Percentiles rank a stretch among this genome's conserved stretches.
These are phyloP conservation scores for Agrenia bidenticulata DNA, from an alignment of 2,888 invertebrate species.

Conservation along the genomic window DNA sequence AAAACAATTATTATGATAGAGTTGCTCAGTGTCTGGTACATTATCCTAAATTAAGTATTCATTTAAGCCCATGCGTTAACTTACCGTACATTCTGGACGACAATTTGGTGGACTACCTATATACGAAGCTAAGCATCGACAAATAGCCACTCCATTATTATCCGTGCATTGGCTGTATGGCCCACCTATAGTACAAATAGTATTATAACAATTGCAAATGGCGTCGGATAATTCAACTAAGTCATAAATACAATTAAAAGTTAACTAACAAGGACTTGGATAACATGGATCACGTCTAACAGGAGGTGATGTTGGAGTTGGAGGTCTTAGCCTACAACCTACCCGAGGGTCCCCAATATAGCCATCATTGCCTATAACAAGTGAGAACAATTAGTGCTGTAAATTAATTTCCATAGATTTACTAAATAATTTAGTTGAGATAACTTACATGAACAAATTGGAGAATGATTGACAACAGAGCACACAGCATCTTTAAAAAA, in stretches of 20 bases:
- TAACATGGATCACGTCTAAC: conserved; percentile 50
- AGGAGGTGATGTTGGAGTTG: conserved; percentile 33
- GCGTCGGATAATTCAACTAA: no score
- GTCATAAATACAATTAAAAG: no score
- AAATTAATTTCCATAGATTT: no score
- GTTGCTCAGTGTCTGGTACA: no score
- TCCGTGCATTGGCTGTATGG: conserved; percentile 65
- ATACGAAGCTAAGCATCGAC: conserved; percentile 63
- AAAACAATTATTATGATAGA: no score
- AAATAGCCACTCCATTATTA: conserved; percentile 67
- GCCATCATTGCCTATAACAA: conserved; percentile 25
- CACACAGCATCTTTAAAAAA: conserved; percentile 67
- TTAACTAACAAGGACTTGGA: conserved; percentile 62
- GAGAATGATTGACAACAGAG: conserved; percentile 68
- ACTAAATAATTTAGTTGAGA: no score
- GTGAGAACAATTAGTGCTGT: no score
- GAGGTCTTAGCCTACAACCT: conserved; percentile 56
- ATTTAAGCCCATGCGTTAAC: no score
- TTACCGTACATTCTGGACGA: conserved; percentile 66
- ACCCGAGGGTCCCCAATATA: conserved; percentile 57
- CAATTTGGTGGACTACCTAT: conserved; percentile 61
- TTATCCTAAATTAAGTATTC: no score
- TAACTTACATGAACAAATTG: conserved; percentile 30
- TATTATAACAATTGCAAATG: no score
- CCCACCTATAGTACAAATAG: conserved; percentile 58